A percentile compares a stretch with the other conserved stretches of the same genome.
These are phyloP conservation scores for Columba livia DNA, from an alignment of 2,113 vertebrate genomes.

Conservation along the genomic window DNA sequence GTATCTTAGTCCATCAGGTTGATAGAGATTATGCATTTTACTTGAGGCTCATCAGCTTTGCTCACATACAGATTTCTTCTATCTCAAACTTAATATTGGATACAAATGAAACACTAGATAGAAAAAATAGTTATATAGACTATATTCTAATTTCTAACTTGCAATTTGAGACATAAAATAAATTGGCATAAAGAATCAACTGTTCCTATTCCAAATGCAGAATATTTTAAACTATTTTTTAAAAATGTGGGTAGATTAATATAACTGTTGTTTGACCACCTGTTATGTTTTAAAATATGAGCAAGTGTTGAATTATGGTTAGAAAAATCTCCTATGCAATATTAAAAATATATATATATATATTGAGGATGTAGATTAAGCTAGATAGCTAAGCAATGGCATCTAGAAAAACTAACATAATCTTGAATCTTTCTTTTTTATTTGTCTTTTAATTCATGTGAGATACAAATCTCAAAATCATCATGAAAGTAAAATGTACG, in stretches of 20 bases:
- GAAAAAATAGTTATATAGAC: not conserved
- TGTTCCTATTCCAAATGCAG: not conserved
- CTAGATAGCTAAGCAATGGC: not conserved
- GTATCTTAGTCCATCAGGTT: not conserved
- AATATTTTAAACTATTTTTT: not conserved
- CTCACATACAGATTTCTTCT: not conserved
- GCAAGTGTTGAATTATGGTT: not conserved
- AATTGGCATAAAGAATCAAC: not conserved
- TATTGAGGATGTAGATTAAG: not conserved
- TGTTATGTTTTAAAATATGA: not conserved
- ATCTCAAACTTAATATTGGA: not conserved
- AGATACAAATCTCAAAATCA: not conserved
- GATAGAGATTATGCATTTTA: not conserved
- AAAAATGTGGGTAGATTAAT: not conserved
- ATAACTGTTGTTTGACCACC: not conserved
- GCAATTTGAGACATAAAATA: not conserved
- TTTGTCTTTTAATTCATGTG: not conserved
- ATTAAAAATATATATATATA: not conserved
- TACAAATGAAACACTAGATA: not conserved
- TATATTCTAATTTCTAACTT: not conserved
- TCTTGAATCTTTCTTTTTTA: not conserved
- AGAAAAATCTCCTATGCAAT: not conserved
- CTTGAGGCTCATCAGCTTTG: not conserved
- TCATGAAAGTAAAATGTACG: not conserved
- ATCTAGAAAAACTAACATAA: not conserved